These are phyloP conservation scores for Pedetes capensis DNA, from an alignment of 2,113 vertebrate genomes.

Conservation along the genomic window DNA sequence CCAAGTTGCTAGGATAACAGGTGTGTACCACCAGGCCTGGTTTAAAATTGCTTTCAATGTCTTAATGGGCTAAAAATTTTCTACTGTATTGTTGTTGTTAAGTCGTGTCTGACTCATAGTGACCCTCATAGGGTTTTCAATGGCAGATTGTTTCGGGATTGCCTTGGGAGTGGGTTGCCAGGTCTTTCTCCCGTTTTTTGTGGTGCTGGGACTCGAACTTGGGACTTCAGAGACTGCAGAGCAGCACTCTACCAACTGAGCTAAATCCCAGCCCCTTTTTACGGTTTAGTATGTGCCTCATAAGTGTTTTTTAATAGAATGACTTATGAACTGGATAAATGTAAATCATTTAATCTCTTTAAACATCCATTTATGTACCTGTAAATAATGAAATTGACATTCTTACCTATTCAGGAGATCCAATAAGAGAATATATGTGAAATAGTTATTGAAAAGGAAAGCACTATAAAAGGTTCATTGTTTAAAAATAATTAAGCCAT, in stretches of 20 bases:
- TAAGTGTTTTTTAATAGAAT: neutral
- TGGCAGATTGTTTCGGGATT: too few species aligned
- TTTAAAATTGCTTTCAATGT: neutral
- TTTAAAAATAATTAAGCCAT: neutral
- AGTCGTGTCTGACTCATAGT: too few species aligned
- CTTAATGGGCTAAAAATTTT: neutral
- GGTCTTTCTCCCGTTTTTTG: too few species aligned
- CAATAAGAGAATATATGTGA: neutral
- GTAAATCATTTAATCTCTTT: neutral
- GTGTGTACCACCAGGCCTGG: too few species aligned
- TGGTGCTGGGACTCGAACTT: too few species aligned
- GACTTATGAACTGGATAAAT: neutral
- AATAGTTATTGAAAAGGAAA: neutral
- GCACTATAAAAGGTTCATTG: neutral
- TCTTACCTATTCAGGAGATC: neutral
- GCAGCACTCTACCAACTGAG: too few species aligned
- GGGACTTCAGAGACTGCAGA: too few species aligned
- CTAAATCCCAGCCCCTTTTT: too few species aligned
- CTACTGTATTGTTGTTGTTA: too few species aligned
- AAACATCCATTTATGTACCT: neutral
- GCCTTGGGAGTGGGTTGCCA: too few species aligned
- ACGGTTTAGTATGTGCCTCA: neutral
- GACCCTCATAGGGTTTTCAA: too few species aligned
- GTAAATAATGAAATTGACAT: neutral
- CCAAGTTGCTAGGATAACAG: too few species aligned